These are phyloP conservation scores for Protaetia brevitarsis DNA, from an alignment of 1,140 invertebrate genomes.

Conservation along the genomic window DNA sequence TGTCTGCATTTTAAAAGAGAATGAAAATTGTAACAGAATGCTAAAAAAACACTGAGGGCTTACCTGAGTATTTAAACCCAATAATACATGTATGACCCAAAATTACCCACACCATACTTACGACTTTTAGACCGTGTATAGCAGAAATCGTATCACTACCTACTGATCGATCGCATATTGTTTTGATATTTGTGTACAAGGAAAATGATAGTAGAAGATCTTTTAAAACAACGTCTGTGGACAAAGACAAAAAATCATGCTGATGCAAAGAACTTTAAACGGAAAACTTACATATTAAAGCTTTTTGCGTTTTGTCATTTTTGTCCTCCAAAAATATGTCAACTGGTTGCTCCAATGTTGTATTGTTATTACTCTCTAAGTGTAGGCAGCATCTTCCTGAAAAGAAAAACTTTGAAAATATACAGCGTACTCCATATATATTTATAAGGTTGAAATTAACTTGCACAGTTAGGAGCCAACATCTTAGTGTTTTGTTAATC, in stretches of 20 bases:
- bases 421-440: no score
- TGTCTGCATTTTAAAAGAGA: constrained; percentile 55
- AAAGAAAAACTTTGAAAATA: no score
- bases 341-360: background rate
- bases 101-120: constrained; percentile 92
- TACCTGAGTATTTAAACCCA: constrained; percentile 75
- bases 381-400: no score
- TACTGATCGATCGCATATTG: constrained; percentile 74
- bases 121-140: constrained; percentile 75
- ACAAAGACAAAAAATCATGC: background rate
- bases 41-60: background rate
- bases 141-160: constrained; percentile 77
- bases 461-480: no score
- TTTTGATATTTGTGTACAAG: constrained; percentile 67
- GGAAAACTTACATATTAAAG: no score
- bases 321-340: background rate
- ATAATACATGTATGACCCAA: constrained; percentile 85
- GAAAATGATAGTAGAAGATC: constrained; percentile 78
- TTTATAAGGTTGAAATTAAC: no score
- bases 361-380: background rate
- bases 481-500: no score
- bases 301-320: no score
- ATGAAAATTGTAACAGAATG: background rate
- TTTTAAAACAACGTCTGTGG: constrained; percentile 41
- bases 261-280: no score